Evolutionary conservation across 2,797 vertebrate species (phyloP).

Genomic region (Telmatherina bonti): DNA sequence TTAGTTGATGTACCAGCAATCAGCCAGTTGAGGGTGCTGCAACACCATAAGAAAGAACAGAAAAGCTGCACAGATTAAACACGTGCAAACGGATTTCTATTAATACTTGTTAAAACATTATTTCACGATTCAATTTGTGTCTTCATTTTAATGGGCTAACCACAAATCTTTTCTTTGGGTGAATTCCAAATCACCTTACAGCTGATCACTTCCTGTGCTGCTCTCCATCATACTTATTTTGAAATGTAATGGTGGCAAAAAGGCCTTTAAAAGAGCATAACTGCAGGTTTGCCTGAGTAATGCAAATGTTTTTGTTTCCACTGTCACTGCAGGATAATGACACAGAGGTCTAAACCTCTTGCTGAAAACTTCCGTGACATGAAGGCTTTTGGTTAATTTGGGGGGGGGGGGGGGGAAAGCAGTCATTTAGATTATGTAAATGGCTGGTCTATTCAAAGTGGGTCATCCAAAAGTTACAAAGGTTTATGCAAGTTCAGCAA

Average conservation of each 20-base stretch:
- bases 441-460: not conserved
- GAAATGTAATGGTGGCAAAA: not conserved
- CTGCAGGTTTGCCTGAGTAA: not conserved
- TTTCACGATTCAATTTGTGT: not conserved
- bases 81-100: not conserved
- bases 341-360: not conserved
- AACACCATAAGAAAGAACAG: not conserved
- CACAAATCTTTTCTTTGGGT: not conserved
- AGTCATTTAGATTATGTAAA: conserved; percentile 3
- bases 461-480: not conserved
- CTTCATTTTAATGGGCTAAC: not conserved
- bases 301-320: not conserved
- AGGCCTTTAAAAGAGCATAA: not conserved
- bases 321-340: not conserved
- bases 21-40: conserved; percentile 58
- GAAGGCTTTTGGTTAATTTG: not conserved
- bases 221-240: not conserved
- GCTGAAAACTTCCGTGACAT: conserved; percentile 1
- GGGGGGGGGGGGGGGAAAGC: not conserved
- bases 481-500: not conserved
- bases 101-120: not conserved
- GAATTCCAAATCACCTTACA: not conserved
- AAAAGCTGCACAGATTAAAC: not conserved
- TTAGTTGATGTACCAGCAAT: conserved; percentile 21
- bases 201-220: not conserved